Base-by-base conservation (phyloP, 92 coral and sea anemone species). In the Epizoanthus rinbou region DNA sequence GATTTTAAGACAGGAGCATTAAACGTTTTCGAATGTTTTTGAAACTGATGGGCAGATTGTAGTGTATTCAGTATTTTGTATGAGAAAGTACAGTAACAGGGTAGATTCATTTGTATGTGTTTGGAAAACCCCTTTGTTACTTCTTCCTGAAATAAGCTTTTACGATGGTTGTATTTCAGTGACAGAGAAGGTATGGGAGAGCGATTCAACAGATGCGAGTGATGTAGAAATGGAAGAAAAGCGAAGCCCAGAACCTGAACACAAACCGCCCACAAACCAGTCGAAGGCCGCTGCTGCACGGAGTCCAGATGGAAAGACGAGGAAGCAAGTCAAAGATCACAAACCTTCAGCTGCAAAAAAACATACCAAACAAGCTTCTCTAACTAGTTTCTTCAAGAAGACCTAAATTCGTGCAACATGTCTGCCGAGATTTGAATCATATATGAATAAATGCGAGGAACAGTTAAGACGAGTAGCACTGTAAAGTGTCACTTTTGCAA, bases 151-250 rank as follows among this genome's bases (percentile, higher is more conserved):
- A 45, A 8, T 28, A 19, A 16, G n/a, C 3, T 52, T 76, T 52
- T 67, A 3, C 8, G 58, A 15, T 82, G 60, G 28, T n/a, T 57
- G 74, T 72, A 18, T 19, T 68, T 39, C 79, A 96, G 99, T 96
- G 47, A 96, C 99, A 16, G 98, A 96, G 84, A 96, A 96, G 66
- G 96, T 96, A 7, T 96, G 92, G 85, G 98, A 96, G 54, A 96
- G 96, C 28, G 98, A 96, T 60, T 96, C 99, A 23, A 92, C 96
- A 6, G 98, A 94, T 69, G 96, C 97, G 4, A 96, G 98, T 85
- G 98, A 91, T 74, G 91, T 86, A 39, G 97, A 95, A 11, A 60
- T 56, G n/a, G 63, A 86, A 75, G 80, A 41, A 57, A 75, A 37
- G 31, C 66, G n/a, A 58, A 75, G 24, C 57, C 10, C 33, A 31